Conservation (phyloP, 2,113 vertebrate species). For the Varanus salvator region DNA sequence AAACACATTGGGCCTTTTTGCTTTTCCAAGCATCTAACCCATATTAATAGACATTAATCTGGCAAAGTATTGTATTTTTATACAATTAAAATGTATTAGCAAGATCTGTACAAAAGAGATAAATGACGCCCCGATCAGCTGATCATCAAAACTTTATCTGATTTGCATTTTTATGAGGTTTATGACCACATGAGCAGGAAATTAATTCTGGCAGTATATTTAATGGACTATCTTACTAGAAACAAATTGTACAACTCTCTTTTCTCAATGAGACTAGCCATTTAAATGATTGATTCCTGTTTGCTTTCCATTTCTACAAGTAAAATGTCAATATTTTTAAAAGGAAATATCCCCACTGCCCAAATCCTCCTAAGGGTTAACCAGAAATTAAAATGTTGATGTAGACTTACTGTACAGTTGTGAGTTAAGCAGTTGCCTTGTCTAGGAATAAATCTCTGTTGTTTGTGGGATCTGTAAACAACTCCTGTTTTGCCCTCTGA, state of each 20-base stretch:
- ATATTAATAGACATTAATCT: conserved; percentile 80
- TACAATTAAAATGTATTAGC: conserved; percentile 81
- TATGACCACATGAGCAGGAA: conserved; percentile 77
- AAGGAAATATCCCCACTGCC: background rate
- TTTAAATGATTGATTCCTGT: conserved; percentile 39
- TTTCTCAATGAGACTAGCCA: conserved; percentile 47
- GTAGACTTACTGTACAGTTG: background rate
- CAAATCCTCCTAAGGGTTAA: conserved; percentile 2
- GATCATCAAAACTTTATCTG: conserved; percentile 82
- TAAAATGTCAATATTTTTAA: conserved; percentile 34
- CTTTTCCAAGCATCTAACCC: conserved; percentile 69
- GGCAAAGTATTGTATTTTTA: conserved; percentile 75
- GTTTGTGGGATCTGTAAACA: background rate
- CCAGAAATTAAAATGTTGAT: conserved; percentile 4
- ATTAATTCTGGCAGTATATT: conserved; percentile 79
- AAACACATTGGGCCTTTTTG: conserved; percentile 62
- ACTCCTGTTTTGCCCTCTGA: background rate
- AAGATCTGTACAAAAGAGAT: conserved; percentile 71
- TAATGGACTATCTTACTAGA: conserved; percentile 55
- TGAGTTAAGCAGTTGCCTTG: background rate
- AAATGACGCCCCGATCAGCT: conserved; percentile 81
- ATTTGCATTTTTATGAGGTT: conserved; percentile 85
- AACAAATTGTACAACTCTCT: conserved; percentile 59
- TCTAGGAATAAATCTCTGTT: conserved; percentile 20
- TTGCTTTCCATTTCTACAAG: background rate